Evolutionary conservation across 2,113 vertebrate species (phyloP).

Genomic region (Prinia subflava): DNA sequence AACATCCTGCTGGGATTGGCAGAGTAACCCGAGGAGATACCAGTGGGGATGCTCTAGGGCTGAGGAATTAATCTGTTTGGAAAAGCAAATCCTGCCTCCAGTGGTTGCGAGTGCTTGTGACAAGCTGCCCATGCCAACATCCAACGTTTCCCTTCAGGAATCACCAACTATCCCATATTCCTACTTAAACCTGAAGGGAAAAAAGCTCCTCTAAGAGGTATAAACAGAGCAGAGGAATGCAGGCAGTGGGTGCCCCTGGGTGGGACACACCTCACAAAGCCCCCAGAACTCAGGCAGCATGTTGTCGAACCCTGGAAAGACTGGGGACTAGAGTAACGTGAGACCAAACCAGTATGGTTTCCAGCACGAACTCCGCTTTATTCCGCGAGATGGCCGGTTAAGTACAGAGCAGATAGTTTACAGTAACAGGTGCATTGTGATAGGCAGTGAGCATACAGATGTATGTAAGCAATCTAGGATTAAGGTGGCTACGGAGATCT

Average conservation of each 20-base stretch:
- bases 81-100: not conserved
- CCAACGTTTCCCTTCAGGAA: accelerated
- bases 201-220: not conserved
- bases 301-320: no score
- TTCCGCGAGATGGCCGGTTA: no score
- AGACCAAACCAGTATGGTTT: no score
- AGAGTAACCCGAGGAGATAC: not conserved
- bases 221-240: not conserved
- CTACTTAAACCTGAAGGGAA: not conserved
- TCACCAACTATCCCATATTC: accelerated
- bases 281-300: not conserved
- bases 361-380: no score
- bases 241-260: not conserved
- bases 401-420: no score
- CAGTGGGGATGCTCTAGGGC: not conserved
- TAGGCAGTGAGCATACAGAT: no score
- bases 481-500: no score
- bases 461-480: no score
- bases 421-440: no score
- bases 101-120: accelerated
- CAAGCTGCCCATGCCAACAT: accelerated
- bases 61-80: not conserved
- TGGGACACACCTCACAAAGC: not conserved
- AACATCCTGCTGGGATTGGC: not conserved
- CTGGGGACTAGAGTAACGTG: no score